Evolutionary conservation across 2,113 vertebrate species (phyloP), one percentile per base, ranked within the genome.

Genomic region (Excalfactoria chinensis): DNA sequence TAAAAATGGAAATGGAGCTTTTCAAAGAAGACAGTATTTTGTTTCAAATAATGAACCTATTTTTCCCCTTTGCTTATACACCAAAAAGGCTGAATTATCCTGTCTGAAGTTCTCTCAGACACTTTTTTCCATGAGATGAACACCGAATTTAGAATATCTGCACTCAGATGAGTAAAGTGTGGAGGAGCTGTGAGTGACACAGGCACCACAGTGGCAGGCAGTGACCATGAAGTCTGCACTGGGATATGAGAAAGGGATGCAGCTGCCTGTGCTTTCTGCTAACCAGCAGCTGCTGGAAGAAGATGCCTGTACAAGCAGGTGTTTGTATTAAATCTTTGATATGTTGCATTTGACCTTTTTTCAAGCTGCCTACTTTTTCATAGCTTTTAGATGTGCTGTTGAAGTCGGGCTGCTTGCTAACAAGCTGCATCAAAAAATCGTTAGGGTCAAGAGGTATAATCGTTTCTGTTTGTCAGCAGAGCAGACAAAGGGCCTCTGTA

Each of bases 191-290:
- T 26, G 56, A 62, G 68, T 41, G 28, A 53, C 13, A 4, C 12
- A 55, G n/a, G 15, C 1, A 14, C 25, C 25, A 41, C 0, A 0
- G 17, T 44, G 51, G 13, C 71, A 55, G 16, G 18, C n/a, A 13
- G 43, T 56, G 16, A 60, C 55, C 0, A 0, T 48, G 7, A 11
- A 0, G 1, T 48, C 55, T 88, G 62, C 82, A 7, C 35, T 83
- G 67, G 55, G 40, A 44, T 34, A 23, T 30, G 17, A 77, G 34
- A 56, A 44, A 11, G 22, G 13, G 4, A 2, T 79, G 35, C 49
- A n/a, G 14, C 18, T 34, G 18, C 44, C 34, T 10, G 0, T 30
- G 16, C 5, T 59, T 91, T 76, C 59, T 82, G 21, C 40, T 55
- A 55, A n/a, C 15, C 19, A 59, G 0, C 9, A 46, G 11, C 34